Evolutionary conservation across 2,888 invertebrate genomes (phyloP), one percentile per base, ranked within the genome.

Genomic region (Odontocolon sp.): DNA sequence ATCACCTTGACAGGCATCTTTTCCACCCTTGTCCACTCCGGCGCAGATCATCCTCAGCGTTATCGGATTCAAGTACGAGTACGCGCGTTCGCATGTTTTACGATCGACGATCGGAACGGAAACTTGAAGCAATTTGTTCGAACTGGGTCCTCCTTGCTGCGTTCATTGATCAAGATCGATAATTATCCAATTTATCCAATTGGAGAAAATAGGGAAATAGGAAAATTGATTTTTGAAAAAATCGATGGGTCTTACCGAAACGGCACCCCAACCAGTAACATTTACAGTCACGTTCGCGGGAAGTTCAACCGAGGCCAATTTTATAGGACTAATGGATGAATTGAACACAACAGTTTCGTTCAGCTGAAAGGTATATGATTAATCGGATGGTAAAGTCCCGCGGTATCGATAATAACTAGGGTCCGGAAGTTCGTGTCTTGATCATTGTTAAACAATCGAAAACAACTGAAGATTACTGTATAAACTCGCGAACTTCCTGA

Each of bases 111-210:
- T 87, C 4, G 90, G 89, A 0, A 93, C 91, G 1, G 91, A 90
- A 0, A 93, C 92, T 79, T 90, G 91, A 91, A 91, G 92, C 90
- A 93, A 90, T 0, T 84, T 84, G 0, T 91, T 84, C 0, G 92
- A 91, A 8, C 36, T 23, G 0, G 18, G 0, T 28, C 85, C 83
- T 3, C 82, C 82, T 66, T 78, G 45, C 87, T 87, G 59, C 2
- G 72, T 76, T 38, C n/a, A 67, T 28, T 11, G 36, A 8, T 2
- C 4, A 11, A 31, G 9, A 4, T 18, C 21, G 9, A 59, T 14
- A 21, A 57, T 47, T 1, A 6, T 18, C 21, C 26, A 31, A 33
- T 6, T 9, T 6, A 2, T 2, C 8, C 2, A 6, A 18, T 18
- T n/a, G 16, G n/a, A n/a, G n/a, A n/a, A 2, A 21, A 6, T 54